Conservation (phyloP, 2,113 vertebrate species). For the Okapia johnstoni region DNA sequence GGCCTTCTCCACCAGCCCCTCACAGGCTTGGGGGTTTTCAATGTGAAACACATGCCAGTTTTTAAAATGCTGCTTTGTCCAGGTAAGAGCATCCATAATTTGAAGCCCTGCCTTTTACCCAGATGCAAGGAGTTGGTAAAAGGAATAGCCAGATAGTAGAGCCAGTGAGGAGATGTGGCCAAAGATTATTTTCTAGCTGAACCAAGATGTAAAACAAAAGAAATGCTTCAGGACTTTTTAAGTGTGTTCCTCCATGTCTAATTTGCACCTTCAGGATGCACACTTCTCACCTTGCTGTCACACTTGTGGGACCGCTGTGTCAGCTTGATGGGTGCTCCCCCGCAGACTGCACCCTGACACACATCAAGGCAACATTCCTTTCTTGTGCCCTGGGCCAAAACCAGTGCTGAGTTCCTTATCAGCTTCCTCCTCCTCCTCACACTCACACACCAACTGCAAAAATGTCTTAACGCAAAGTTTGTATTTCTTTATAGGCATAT, state of each 20-base stretch:
- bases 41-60: conserved; percentile 84
- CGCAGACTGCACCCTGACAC: not conserved
- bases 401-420: conserved; percentile 4
- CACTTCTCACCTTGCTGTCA: conserved; percentile 66
- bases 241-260: not conserved
- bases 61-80: conserved; percentile 84
- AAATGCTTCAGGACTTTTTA: not conserved
- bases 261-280: conserved; percentile 62
- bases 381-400: conserved; percentile 71
- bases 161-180: conserved; percentile 34
- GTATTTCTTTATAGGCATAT: not conserved
- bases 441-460: conserved; percentile 39
- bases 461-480: conserved; percentile 43
- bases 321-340: conserved; percentile 35
- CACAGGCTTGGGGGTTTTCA: conserved; percentile 70
- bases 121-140: conserved; percentile 55
- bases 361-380: conserved; percentile 72
- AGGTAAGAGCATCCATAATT: conserved; percentile 45
- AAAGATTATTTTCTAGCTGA: conserved; percentile 60
- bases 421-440: conserved; percentile 14
- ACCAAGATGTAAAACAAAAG: conserved; percentile 32
- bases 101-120: conserved; percentile 55
- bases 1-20: conserved; percentile 73
- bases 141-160: conserved; percentile 60
- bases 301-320: conserved; percentile 42